phyloP scores from a whole-genome alignment of 2,797 vertebrate species.

The Echeneis naucrates region DNA sequence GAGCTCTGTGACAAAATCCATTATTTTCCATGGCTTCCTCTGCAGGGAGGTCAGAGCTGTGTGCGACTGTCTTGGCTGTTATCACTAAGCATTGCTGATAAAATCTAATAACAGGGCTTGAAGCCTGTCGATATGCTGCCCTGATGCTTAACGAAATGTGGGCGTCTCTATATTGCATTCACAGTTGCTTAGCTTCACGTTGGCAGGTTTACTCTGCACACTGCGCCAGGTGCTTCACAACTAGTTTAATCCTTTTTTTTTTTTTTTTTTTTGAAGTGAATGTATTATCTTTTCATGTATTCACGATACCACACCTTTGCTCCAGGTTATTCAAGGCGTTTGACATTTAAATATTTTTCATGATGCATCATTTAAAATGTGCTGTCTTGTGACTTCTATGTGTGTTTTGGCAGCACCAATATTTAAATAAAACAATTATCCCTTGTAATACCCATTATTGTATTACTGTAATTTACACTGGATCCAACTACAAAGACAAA shows the following conservation, averaged over 20 bases:
- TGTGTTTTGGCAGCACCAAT: not conserved
- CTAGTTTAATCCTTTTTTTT: not conserved
- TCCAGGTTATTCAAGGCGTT: not conserved
- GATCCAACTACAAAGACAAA: not conserved
- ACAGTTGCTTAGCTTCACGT: not conserved
- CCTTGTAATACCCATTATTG: not conserved
- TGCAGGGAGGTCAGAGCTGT: constrained; percentile 50
- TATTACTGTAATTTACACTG: not conserved
- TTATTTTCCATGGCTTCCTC: constrained; percentile 25
- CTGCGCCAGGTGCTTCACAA: not conserved
- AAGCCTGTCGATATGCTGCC: not conserved
- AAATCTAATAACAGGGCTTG: not conserved
- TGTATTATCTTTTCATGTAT: not conserved
- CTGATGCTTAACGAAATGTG: not conserved
- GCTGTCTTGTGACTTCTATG: not conserved
- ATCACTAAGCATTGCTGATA: constrained; percentile 34
- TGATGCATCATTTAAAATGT: not conserved
- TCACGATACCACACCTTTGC: not conserved
- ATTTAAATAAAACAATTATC: not conserved
- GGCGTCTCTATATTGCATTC: constrained; percentile 7
- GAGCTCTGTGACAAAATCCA: constrained; percentile 34
- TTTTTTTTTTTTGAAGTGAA: no score
- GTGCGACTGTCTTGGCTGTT: constrained; percentile 40
- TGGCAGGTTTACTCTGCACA: not conserved
- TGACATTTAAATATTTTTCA: not conserved